phyloP scores from a whole-genome alignment of 2,888 invertebrate species.

The Pseudeuparius sepicola region DNA sequence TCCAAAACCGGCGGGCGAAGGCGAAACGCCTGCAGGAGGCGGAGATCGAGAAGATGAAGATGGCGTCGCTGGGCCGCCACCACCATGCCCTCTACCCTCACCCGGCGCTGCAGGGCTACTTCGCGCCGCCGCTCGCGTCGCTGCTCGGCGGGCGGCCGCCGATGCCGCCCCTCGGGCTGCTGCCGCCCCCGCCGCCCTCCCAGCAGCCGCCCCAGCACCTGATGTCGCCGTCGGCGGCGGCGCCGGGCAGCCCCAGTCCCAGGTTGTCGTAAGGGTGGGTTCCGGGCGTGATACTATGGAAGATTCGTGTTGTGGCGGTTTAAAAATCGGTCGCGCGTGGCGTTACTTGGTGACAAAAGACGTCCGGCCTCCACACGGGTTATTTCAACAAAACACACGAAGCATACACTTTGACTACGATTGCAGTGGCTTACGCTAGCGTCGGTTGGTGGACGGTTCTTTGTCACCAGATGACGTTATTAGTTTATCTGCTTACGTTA shows the following conservation, averaged over 20 bases:
- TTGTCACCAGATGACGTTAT: too few species aligned
- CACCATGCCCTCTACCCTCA: slow-evolving; percentile 51
- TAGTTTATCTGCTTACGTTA: too few species aligned
- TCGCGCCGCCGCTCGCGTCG: slow-evolving; percentile 49
- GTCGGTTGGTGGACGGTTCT: too few species aligned
- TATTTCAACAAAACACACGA: too few species aligned
- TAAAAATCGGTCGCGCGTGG: too few species aligned
- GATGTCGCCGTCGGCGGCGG: slow-evolving; percentile 36
- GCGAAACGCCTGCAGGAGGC: slow-evolving; percentile 96
- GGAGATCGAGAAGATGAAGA: slow-evolving; percentile 91
- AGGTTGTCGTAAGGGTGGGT: slow-evolving; percentile 37
- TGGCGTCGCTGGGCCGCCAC: slow-evolving; percentile 57
- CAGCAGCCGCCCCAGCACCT: slow-evolving; percentile 43
- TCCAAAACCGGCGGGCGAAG: slow-evolving; percentile 91
- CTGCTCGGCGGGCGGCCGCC: slow-evolving; percentile 39
- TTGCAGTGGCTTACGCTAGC: too few species aligned
- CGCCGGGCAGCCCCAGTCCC: slow-evolving; percentile 35
- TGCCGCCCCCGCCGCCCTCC: slow-evolving; percentile 37
- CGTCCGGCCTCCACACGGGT: too few species aligned
- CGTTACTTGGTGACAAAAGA: too few species aligned
- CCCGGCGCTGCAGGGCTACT: slow-evolving; percentile 53
- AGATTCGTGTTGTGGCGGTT: too few species aligned
- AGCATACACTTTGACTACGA: too few species aligned
- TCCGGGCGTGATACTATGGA: too few species aligned
- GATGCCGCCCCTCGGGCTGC: slow-evolving; percentile 39